These are phyloP conservation scores for Pseudococcus jackbeardsleyi DNA, from an alignment of 2,888 invertebrate species.

Conservation along the genomic window DNA sequence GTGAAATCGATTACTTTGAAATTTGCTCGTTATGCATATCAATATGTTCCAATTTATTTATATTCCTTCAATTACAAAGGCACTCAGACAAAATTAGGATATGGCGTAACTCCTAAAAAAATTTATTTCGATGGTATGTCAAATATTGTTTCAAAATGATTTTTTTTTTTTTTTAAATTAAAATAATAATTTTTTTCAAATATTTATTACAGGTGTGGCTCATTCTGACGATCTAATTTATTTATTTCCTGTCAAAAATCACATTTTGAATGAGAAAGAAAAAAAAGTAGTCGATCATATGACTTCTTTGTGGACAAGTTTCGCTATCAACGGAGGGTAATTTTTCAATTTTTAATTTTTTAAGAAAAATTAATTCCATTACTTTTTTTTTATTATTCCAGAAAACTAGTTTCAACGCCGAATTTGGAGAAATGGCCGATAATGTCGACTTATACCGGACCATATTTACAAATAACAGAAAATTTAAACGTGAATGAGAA, in stretches of 20 bases:
- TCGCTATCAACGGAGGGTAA: conserved; percentile 69
- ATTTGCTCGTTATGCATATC: conserved; percentile 68
- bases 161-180: too few relatives aligned
- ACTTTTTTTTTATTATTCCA: conserved; percentile 59
- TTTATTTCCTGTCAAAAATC: conserved; percentile 72
- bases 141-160: neutral
- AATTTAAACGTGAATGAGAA: conserved; percentile 50
- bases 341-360: neutral
- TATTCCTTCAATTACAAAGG: conserved; percentile 73
- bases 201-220: conserved; percentile 71
- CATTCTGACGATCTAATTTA: conserved; percentile 77
- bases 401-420: conserved; percentile 67
- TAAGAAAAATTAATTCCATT: neutral
- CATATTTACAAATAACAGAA: conserved; percentile 68
- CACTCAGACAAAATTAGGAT: conserved; percentile 67
- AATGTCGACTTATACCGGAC: conserved; percentile 68
- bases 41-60: conserved; percentile 71
- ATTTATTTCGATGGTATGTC: conserved; percentile 45
- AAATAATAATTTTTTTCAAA: too few relatives aligned
- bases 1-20: conserved; percentile 72
- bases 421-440: conserved; percentile 67
- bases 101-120: neutral
- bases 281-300: conserved; percentile 71
- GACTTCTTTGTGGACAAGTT: conserved; percentile 72
- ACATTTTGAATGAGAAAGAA: conserved; percentile 69